Conservation (phyloP, 2,113 vertebrate genomes). For the Sakesphorus luctuosus region DNA sequence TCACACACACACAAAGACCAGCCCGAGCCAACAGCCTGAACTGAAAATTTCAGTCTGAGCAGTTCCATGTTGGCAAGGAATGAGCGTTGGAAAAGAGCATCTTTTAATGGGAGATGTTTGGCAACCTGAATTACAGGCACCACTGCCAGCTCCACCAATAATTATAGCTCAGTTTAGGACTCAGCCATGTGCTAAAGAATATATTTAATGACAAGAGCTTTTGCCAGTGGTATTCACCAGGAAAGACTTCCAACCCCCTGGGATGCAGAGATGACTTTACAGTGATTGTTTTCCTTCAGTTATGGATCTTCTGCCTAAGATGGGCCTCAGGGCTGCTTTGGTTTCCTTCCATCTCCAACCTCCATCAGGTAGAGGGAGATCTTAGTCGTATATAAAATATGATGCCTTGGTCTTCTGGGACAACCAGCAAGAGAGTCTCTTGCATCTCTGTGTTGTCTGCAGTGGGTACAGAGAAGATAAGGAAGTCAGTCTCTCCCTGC, state of each 20-base stretch:
- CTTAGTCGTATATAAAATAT: neutral
- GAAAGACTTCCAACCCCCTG: neutral
- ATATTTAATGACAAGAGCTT: neutral
- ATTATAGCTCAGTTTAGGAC: conserved; percentile 35
- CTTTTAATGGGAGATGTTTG: conserved; percentile 50
- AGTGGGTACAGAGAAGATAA: neutral
- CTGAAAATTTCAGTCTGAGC: conserved; percentile 37
- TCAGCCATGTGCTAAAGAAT: neutral
- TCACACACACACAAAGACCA: neutral
- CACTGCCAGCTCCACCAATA: conserved; percentile 56
- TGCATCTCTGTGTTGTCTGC: neutral
- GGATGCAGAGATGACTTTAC: neutral
- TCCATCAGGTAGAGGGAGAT: neutral
- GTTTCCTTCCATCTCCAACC: neutral
- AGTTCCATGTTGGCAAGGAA: conserved; percentile 3
- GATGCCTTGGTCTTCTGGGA: neutral
- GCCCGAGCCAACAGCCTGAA: neutral
- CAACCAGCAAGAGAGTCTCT: neutral
- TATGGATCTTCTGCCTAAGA: neutral
- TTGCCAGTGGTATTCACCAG: neutral
- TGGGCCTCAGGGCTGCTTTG: neutral
- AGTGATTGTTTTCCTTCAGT: neutral
- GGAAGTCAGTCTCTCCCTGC: neutral
- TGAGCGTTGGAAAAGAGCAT: neutral
- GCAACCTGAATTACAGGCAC: neutral